phyloP scores from a whole-genome alignment of 2,888 invertebrate genomes.

The Actias luna region DNA sequence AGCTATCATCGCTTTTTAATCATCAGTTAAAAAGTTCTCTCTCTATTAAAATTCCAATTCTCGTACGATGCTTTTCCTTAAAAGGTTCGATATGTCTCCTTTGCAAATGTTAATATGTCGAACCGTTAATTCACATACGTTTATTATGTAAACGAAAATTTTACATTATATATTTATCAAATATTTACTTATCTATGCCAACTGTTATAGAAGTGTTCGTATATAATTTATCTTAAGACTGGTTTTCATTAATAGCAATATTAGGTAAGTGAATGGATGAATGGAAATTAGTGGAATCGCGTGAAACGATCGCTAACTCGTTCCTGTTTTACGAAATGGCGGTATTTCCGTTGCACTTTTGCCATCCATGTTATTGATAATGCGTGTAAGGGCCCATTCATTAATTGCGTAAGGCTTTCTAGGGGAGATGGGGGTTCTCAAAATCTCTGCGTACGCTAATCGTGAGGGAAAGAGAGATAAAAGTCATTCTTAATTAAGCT shows the following conservation, averaged over 20 bases:
- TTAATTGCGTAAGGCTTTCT: too few relatives aligned
- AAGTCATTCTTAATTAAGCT: too few relatives aligned
- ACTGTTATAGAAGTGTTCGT: neutral
- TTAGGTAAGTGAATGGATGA: neutral
- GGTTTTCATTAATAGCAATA: constrained; percentile 24
- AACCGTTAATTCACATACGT: neutral
- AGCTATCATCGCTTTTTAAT: too few relatives aligned
- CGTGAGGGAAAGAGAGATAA: too few relatives aligned
- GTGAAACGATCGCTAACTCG: neutral
- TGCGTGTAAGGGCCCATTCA: too few relatives aligned
- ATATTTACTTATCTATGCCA: neutral
- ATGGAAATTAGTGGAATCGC: neutral
- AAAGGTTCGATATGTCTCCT: too few relatives aligned
- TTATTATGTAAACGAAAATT: neutral
- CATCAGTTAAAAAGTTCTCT: too few relatives aligned
- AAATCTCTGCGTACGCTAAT: too few relatives aligned
- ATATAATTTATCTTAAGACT: constrained; percentile 1
- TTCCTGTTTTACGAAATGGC: neutral
- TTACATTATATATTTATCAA: neutral
- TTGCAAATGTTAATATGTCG: neutral
- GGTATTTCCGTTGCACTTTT: neutral
- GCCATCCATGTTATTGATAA: neutral
- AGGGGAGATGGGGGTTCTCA: too few relatives aligned
- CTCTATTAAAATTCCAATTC: too few relatives aligned
- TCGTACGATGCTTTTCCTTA: too few relatives aligned